A percentile compares a stretch with the other conserved stretches of the same genome.
Evolutionary conservation across 1,140 invertebrate species (phyloP).

Genomic region (Penaeus chinensis): DNA sequence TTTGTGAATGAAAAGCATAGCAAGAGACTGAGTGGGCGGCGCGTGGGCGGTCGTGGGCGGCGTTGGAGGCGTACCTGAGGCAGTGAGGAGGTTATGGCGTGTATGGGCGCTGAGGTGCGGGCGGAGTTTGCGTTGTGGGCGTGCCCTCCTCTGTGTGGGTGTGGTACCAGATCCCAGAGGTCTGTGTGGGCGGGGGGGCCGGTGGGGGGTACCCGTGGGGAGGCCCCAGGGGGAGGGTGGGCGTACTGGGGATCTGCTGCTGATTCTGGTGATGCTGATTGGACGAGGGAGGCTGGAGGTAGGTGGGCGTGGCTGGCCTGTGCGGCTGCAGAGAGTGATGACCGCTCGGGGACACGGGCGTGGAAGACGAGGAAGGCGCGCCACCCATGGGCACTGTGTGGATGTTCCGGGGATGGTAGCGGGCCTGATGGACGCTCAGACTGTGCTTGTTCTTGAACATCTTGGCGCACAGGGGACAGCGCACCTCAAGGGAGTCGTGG

Average conservation of each 20-base stretch:
- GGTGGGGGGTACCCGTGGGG: conserved; percentile 44
- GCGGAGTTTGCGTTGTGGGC: conserved; percentile 40
- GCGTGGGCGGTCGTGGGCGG: conserved; percentile 13
- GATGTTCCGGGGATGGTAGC: conserved; percentile 60
- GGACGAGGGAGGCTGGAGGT: conserved; percentile 43
- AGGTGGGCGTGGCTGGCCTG: conserved; percentile 47
- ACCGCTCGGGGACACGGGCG: conserved; percentile 25
- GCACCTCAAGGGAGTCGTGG: conserved; percentile 62
- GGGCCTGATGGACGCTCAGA: conserved; percentile 61
- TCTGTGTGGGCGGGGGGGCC: conserved; percentile 42
- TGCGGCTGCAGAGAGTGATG: conserved; percentile 28
- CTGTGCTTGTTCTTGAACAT: conserved; percentile 64
- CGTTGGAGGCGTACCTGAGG: conserved; percentile 48
- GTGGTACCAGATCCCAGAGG: conserved; percentile 53
- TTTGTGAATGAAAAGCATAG: conserved; percentile 7
- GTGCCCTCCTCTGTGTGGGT: conserved; percentile 49
- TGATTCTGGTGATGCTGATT: conserved; percentile 6
- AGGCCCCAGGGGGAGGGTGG: conserved; percentile 40
- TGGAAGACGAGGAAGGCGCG: conserved; percentile 16
- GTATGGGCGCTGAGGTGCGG: conserved; percentile 47
- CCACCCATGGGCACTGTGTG: conserved; percentile 28
- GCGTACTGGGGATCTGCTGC: conserved; percentile 40
- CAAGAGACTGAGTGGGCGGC: conserved; percentile 43
- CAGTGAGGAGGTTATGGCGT: conserved; percentile 46
- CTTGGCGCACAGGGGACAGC: conserved; percentile 62